Evolutionary conservation across 2,113 vertebrate genomes (phyloP).

Genomic region (Fukomys damarensis): DNA sequence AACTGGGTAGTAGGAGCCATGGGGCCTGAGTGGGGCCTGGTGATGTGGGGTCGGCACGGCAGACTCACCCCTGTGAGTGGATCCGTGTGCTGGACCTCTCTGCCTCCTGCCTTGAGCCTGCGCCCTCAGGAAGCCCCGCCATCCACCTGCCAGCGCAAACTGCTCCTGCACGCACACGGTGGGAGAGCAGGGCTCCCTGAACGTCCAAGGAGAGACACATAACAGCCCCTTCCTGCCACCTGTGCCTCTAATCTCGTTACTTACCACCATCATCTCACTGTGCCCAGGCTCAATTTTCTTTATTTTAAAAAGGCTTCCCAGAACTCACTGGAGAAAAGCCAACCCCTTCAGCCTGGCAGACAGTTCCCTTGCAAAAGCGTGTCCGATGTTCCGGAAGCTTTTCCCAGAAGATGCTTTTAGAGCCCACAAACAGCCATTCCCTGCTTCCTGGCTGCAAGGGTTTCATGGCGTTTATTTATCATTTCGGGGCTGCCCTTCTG

Average conservation of each 20-base stretch:
- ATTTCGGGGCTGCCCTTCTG: neutral
- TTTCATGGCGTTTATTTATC: neutral
- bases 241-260: neutral
- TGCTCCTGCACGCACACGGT: too few species aligned
- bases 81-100: too few species aligned
- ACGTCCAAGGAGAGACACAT: neutral
- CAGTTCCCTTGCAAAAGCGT: neutral
- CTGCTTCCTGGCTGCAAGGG: neutral
- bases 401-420: neutral
- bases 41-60: too few species aligned
- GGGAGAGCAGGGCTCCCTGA: too few species aligned
- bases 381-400: neutral
- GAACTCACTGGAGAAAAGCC: neutral
- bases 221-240: neutral
- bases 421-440: neutral
- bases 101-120: too few species aligned
- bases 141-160: too few species aligned
- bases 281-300: neutral
- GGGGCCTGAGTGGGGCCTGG: neutral
- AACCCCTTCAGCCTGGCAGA: neutral
- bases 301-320: neutral
- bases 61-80: too few species aligned
- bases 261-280: constrained; percentile 3
- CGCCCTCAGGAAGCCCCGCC: neutral
- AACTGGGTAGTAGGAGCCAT: neutral